phyloP scores from a whole-genome alignment of 37 sponge, comb jelly and placozoan genomes.

The Corticium candelabrum region DNA sequence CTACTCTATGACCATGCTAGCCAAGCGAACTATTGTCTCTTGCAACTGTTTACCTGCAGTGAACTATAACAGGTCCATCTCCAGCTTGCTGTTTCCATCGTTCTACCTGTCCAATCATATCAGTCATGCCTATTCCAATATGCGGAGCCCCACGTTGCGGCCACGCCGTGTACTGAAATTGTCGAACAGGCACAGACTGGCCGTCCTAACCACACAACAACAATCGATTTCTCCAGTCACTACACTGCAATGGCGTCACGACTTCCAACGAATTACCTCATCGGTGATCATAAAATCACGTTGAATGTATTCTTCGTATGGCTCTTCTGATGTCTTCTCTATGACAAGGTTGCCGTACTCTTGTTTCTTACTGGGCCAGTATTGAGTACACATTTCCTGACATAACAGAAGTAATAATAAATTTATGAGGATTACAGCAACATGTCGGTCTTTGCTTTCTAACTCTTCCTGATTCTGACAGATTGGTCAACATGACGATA shows the following conservation, averaged over 20 bases:
- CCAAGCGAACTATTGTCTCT: background rate
- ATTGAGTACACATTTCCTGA: background rate
- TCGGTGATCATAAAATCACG: background rate
- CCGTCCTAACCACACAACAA: constrained; percentile 36
- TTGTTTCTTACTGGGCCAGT: background rate
- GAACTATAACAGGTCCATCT: constrained; percentile 55
- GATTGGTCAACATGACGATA: background rate
- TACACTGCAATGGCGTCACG: background rate
- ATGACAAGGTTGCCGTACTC: background rate
- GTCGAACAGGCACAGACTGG: constrained; percentile 52
- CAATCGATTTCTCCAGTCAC: background rate
- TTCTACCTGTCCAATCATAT: constrained; percentile 74
- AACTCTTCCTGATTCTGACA: background rate
- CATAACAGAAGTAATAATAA: too few relatives aligned
- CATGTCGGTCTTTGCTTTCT: too few relatives aligned
- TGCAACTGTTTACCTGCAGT: constrained; percentile 63
- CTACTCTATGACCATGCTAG: too few relatives aligned
- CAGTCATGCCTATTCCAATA: constrained; percentile 46
- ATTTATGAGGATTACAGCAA: too few relatives aligned
- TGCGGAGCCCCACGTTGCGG: constrained; percentile 64
- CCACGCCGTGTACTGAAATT: constrained; percentile 86
- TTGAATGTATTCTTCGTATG: background rate
- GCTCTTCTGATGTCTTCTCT: background rate
- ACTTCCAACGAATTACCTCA: background rate
- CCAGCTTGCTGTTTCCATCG: constrained; percentile 74